Evolutionary conservation across 2,888 invertebrate genomes (phyloP), one percentile per base, ranked within the genome.

Genomic region (Drosophila helvetica): DNA sequence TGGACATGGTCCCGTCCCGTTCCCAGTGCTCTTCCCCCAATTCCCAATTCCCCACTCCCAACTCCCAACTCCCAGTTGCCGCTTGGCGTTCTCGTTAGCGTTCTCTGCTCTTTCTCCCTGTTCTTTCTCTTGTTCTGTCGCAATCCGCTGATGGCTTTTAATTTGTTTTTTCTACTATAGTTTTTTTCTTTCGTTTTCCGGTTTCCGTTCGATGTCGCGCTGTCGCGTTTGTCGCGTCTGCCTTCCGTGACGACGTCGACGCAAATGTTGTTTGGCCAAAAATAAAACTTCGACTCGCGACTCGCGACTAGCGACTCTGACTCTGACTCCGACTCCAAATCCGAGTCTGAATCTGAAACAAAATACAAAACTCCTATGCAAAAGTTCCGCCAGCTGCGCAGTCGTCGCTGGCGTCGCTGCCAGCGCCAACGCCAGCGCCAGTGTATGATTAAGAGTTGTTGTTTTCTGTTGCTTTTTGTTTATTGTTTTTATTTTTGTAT

Each of bases 261-360:
- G 78, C 89, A 90, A 90, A 90, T 90, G 90, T 83, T 88, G 85
- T 57, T 54, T 78, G 77, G 80, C 86, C 90, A 88, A 88, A 77
- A 78, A 58, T 56, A 73, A 74, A 59, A 43, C 57, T 80, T 77
- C 82, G 79, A 69, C 63, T 53, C 62, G 22, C 82, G 79, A 69
- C 63, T 53, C 62, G 22, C 22, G 22, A 22, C 22, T 22, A 22
- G 22, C 22, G 22, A 22, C 22, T 22, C 22, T 5, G 22, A 22
- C 22, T 80, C 77, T 5, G 22, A 22, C 22, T 80, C 77, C 82
- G 78, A 69, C 61, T 53, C 62, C 55, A 47, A 59, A 66, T 61
- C 59, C 59, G 45, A 63, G 17, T 68, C 55, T 48, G 64, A 45
- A 33, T 61, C 50, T 42, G 59, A 50, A 59, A 43, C 50, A 42